These are phyloP conservation scores for Camelus dromedarius DNA, from an alignment of 2,113 vertebrate species.

Conservation along the genomic window DNA sequence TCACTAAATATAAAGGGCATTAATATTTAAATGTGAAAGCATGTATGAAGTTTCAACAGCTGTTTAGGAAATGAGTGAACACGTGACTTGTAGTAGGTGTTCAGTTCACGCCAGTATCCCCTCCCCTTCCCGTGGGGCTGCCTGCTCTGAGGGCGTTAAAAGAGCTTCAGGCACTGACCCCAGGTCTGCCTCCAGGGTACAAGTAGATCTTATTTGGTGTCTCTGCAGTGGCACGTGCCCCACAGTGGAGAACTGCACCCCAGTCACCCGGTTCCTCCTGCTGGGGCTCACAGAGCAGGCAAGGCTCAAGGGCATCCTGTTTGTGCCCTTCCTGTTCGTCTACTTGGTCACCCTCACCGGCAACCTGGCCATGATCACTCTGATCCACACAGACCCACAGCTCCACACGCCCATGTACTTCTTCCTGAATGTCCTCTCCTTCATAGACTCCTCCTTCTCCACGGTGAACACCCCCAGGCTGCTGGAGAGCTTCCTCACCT, in stretches of 20 bases:
- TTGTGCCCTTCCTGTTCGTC: not conserved
- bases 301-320: not conserved
- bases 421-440: not conserved
- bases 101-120: not conserved
- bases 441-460: conserved; percentile 16
- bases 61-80: not conserved
- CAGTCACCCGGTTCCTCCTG: not conserved
- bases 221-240: not conserved
- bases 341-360: not conserved
- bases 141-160: not conserved
- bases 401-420: not conserved
- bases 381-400: not conserved
- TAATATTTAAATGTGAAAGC: not conserved
- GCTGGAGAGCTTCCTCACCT: conserved; percentile 32
- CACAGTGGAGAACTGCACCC: not conserved
- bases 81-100: not conserved
- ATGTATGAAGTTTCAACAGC: not conserved
- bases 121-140: not conserved
- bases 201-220: not conserved
- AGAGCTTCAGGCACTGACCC: not conserved
- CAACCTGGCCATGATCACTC: not conserved
- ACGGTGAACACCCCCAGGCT: conserved; percentile 7
- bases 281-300: not conserved
- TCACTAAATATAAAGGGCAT: not conserved
- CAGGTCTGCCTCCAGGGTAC: not conserved